Base-by-base conservation (phyloP, 2,113 vertebrate species). In the Corythornis madagascariensis region DNA sequence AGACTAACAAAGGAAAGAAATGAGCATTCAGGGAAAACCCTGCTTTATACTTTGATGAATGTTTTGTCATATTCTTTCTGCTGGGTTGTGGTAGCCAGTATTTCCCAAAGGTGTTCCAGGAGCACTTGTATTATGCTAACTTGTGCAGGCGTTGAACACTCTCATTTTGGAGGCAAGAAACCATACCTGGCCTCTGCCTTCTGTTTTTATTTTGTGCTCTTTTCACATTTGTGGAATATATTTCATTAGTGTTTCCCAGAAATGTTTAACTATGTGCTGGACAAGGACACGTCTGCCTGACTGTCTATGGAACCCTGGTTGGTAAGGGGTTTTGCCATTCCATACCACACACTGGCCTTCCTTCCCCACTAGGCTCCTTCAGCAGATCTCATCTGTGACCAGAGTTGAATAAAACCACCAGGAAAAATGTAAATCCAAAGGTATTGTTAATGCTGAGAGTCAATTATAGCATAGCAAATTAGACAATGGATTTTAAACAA, bases 201-300 rank as follows among this genome's bases (percentile, higher is more conserved):
- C 31, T 86, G 43, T 77, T 90, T 94, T 76, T 74, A 38, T 83
- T 95, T 73, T 66, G 60, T 66, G 22, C n/a, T 89, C 53, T 92
- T 88, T 78, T 69, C 60, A 38, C 25, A 7, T 50, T 76, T 87
- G 53, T 53, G 64, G 73, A 69, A 81, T 73, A 35, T 16, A 18
- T 91, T 90, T 78, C 35, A 26, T 84, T 86, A 82, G 38, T 24
- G 25, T 78, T 94, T 90, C 64, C 26, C 55, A 90, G 63, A 76
- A 93, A 65, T 31, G 12, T 79, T 9, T 78, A 81, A 60, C 13
- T 7, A 24, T 64, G 25, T 6, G 13, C 26, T 50, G 33, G 35
- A 78, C 70, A 75, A 91, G 81, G 63, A 3, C 13, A 21, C 22
- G 38, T 19, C 48, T 69, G 33, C 43, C 50, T 65, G 47, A 57